Base-by-base conservation (phyloP, 2,888 invertebrate species). In the Cistogaster globosa region DNA sequence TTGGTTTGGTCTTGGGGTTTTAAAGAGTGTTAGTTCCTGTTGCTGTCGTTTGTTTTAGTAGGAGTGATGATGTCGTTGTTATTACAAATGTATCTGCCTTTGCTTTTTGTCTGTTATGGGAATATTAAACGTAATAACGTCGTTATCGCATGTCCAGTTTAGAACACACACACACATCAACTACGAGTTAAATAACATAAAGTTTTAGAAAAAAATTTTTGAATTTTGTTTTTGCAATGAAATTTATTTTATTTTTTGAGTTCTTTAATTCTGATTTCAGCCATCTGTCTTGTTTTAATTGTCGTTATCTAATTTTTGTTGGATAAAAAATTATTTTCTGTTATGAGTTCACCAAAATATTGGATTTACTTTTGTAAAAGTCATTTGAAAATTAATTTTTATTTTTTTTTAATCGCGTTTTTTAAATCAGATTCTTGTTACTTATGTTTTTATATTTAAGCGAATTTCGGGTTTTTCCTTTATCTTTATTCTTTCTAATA, bases 11-110 rank as follows among this genome's bases (percentile, higher is more conserved):
- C 53, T 71, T 67, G 68, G 63, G 81, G 84, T 83, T 79, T 82
- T 60, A 67, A 32, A 69, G 65, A 62, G 69, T 82, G 88, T 88
- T 89, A 72, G 81, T 74, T 81, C 77, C 69, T 77, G 74, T 65
- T 69, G 62, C 26, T 69, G 87, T 89, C 88, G 87, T 88, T 88
- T 75, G 63, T 75, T 79, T 71, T 57, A 16, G 42, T 79, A 82
- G 16, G 74, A 51, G 48, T 65, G 42, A 9, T 60, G 20, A 58
- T 69, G 69, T 48, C 48, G 38, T 51, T 76, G 63, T 76, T 26
- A 32, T 55, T 32, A 32, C 32, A 32, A 32, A 32, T 32, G 4
- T 18, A 12, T 42, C 42, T 42, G 11, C 26, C 51, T 51, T n/a
- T 38, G 9, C 16, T 20, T 63, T 20, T 18, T 60, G 60, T 74